Evolutionary conservation across 2,888 invertebrate species (phyloP).

Genomic region (Galeruca laticollis): DNA sequence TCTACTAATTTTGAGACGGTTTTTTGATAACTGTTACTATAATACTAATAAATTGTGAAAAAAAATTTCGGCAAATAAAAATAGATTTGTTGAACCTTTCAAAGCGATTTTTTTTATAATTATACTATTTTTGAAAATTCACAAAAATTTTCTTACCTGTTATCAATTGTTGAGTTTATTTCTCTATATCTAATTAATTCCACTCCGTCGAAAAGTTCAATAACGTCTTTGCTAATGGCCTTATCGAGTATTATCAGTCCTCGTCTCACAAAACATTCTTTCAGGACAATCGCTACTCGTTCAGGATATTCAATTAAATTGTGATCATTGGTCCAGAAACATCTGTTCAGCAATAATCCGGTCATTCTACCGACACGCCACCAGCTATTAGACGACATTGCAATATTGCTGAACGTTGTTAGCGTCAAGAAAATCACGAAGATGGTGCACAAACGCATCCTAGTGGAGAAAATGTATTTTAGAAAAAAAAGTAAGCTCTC

Average conservation of each 20-base stretch:
- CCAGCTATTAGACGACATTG: constrained; percentile 47
- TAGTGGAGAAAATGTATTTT: constrained; percentile 24
- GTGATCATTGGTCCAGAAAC: constrained; percentile 44
- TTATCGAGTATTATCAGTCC: constrained; percentile 73
- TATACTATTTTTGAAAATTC: not conserved
- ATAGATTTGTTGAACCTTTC: too few species aligned
- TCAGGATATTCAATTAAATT: constrained; percentile 35
- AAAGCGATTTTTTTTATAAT: not conserved
- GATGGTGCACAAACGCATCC: constrained; percentile 39
- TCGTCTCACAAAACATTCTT: constrained; percentile 69
- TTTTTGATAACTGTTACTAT: too few species aligned
- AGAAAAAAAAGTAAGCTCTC: not conserved
- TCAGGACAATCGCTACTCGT: constrained; percentile 45
- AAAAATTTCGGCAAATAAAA: too few species aligned
- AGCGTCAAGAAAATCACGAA: constrained; percentile 30
- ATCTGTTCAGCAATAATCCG: constrained; percentile 52
- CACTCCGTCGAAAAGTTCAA: constrained; percentile 74
- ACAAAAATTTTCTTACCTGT: constrained; percentile 34
- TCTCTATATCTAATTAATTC: constrained; percentile 69
- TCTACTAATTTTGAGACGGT: too few species aligned
- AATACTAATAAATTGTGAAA: too few species aligned
- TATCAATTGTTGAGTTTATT: constrained; percentile 64
- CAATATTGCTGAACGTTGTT: constrained; percentile 30
- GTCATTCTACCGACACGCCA: constrained; percentile 50
- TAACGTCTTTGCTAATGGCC: constrained; percentile 72